These are phyloP conservation scores for Drosophila watanabei DNA, from an alignment of 1,140 invertebrate species.

Conservation along the genomic window DNA sequence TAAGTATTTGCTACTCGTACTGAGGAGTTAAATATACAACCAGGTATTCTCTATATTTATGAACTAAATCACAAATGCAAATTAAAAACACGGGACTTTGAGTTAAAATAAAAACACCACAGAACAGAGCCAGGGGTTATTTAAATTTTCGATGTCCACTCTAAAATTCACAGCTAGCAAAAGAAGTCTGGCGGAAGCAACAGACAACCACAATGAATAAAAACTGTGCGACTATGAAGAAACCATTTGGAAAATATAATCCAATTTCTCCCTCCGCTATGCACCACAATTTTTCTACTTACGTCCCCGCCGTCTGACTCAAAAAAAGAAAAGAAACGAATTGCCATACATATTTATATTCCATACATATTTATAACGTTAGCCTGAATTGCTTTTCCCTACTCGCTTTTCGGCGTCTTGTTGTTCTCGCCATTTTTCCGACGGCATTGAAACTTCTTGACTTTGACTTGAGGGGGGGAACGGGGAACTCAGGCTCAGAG, in stretches of 20 bases:
- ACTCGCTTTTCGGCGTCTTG: conserved; percentile 14
- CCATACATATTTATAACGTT: conserved; percentile 68
- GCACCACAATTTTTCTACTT: conserved; percentile 7
- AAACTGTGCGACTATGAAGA: conserved; percentile 38
- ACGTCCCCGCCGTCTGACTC: not conserved
- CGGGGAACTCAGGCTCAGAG: not conserved
- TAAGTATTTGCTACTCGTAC: not conserved
- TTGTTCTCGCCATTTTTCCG: conserved; percentile 20
- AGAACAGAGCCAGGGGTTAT: not conserved
- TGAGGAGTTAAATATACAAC: not conserved
- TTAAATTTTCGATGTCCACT: conserved; percentile 6
- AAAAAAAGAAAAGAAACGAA: not conserved
- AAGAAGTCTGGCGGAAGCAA: conserved; percentile 4
- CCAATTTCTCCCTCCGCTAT: conserved; percentile 52
- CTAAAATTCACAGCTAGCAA: conserved; percentile 8
- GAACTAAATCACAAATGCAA: conserved; percentile 2
- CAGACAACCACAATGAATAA: conserved; percentile 7
- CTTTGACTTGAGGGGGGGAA: not conserved
- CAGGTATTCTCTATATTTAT: conserved; percentile 4
- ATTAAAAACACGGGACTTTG: not conserved
- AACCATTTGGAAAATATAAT: conserved; percentile 78
- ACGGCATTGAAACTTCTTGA: conserved; percentile 60
- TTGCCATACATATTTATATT: conserved; percentile 45
- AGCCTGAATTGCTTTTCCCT: conserved; percentile 31
- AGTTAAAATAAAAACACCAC: not conserved